A percentile compares a stretch with the other conserved stretches of the same genome.
These are phyloP conservation scores for Ectemnius cavifrons DNA, from an alignment of 2,888 invertebrate species.

Conservation along the genomic window DNA sequence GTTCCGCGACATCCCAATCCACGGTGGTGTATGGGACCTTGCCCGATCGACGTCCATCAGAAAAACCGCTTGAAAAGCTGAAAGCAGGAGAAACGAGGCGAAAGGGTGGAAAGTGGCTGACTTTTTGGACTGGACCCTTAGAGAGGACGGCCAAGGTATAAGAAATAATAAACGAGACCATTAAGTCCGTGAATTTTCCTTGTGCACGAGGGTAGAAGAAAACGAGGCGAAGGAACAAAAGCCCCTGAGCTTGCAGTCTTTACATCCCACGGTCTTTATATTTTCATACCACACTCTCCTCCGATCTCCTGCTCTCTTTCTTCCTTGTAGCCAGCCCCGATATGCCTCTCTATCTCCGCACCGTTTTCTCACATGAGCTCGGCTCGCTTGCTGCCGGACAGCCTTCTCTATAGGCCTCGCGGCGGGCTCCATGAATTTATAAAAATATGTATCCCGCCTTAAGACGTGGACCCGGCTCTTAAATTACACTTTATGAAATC, in stretches of 20 bases:
- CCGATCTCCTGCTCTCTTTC: constrained; percentile 9
- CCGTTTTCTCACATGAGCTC: constrained; percentile 1
- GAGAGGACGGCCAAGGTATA: constrained; percentile 67
- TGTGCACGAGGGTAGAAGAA: constrained; percentile 60
- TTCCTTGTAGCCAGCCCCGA: neutral
- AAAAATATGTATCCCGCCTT: constrained; percentile 43
- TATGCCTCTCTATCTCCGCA: neutral
- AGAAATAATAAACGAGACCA: constrained; percentile 76
- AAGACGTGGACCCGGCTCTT: constrained; percentile 48
- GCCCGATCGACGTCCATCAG: constrained; percentile 46
- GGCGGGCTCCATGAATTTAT: constrained; percentile 51
- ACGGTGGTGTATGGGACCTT: constrained; percentile 8
- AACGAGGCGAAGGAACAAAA: constrained; percentile 63
- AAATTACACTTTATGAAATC: too few relatives aligned
- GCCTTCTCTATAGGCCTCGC: constrained; percentile 7
- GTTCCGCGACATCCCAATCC: constrained; percentile 3
- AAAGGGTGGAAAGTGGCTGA: constrained; percentile 57
- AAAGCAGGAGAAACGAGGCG: constrained; percentile 50
- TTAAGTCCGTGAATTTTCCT: constrained; percentile 71
- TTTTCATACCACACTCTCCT: constrained; percentile 54
- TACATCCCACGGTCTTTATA: constrained; percentile 62
- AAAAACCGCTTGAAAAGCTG: constrained; percentile 39
- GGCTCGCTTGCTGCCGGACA: constrained; percentile 8
- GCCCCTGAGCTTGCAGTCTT: constrained; percentile 64
- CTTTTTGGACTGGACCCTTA: constrained; percentile 61